Conservation (phyloP, 2,888 invertebrate species). For the Tholera decimalis region DNA sequence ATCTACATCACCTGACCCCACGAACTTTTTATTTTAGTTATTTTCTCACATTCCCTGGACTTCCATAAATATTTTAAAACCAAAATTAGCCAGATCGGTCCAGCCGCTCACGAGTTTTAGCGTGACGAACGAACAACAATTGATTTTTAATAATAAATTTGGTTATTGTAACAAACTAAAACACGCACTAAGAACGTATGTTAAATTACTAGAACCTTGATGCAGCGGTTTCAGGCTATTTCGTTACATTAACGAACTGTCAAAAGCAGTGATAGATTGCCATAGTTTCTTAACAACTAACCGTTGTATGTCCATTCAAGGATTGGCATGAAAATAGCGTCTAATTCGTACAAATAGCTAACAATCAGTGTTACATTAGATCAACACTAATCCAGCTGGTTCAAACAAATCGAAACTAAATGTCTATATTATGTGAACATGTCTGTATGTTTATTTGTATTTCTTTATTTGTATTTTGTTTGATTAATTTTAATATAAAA, state of each 20-base stretch:
- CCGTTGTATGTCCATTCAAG: constrained; percentile 48
- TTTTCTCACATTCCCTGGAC: no score
- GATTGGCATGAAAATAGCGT: constrained; percentile 44
- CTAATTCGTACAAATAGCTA: constrained; percentile 47
- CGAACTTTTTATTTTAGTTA: no score
- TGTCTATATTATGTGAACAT: background rate
- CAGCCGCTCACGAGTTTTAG: no score
- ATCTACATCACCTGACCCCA: no score
- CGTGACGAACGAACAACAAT: no score
- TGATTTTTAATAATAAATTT: no score
- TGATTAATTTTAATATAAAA: background rate
- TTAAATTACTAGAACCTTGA: constrained; percentile 19
- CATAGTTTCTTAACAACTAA: constrained; percentile 34
- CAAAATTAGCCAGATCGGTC: no score
- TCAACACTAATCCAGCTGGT: constrained; percentile 47
- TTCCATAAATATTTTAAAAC: no score
- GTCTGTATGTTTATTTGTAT: background rate
- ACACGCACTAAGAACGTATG: background rate
- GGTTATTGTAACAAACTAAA: background rate
- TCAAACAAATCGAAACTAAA: constrained; percentile 29
- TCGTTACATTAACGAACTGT: constrained; percentile 35
- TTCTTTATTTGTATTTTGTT: no score
- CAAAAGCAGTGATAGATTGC: constrained; percentile 43
- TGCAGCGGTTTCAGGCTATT: constrained; percentile 20
- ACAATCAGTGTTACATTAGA: constrained; percentile 51